Conservation (phyloP, 2,113 vertebrate species). For the Leptobrachium ailaonicum region DNA sequence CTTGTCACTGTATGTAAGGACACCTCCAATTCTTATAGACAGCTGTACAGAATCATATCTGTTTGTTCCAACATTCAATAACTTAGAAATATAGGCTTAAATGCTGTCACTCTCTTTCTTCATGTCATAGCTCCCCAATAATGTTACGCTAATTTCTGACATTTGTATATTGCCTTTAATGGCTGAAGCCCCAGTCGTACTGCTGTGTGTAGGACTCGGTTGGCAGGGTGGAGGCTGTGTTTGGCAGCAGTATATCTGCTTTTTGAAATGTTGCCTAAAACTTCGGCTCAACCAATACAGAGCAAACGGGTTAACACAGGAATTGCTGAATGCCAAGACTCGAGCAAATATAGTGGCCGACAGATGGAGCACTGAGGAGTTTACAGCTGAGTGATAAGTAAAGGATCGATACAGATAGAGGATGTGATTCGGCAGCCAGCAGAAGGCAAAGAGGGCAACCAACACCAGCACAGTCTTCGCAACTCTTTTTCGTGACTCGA, state of each 20-base stretch:
- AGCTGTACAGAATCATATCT: background rate
- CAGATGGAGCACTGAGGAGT: conserved; percentile 69
- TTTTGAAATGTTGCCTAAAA: conserved; percentile 76
- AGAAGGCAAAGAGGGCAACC: conserved; percentile 75
- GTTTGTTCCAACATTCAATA: background rate
- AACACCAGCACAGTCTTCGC: conserved; percentile 77
- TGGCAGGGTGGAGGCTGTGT: conserved; percentile 31
- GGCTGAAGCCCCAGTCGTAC: conserved; percentile 56
- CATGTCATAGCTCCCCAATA: conserved; percentile 60
- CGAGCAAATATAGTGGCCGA: conserved; percentile 70
- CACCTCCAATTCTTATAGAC: too few relatives aligned
- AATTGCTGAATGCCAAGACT: conserved; percentile 76
- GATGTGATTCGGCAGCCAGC: conserved; percentile 78
- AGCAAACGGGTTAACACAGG: conserved; percentile 76
- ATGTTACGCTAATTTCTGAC: conserved; percentile 70
- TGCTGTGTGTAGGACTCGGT: conserved; percentile 54
- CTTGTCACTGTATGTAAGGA: too few relatives aligned
- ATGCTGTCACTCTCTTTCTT: conserved; percentile 69
- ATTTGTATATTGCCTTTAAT: conserved; percentile 57
- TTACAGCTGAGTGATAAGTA: conserved; percentile 61
- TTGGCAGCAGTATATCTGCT: conserved; percentile 69
- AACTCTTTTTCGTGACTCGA: conserved; percentile 78
- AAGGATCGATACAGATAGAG: conserved; percentile 77
- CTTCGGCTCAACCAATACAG: conserved; percentile 79
- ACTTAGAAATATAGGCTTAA: conserved; percentile 50